Conservation (phyloP, 2,888 invertebrate genomes). For the Euzetes globulus region DNA sequence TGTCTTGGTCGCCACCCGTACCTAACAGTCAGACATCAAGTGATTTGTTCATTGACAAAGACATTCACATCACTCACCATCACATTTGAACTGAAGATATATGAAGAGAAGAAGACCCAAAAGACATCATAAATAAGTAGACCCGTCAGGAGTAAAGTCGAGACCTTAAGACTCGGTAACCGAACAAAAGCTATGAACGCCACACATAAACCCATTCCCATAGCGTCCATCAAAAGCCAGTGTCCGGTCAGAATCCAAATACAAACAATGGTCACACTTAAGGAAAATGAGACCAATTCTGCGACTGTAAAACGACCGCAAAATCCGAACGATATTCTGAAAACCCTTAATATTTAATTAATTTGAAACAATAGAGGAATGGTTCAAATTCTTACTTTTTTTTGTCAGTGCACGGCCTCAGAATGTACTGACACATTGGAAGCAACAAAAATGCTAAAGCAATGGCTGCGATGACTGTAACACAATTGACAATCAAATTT, state of each 20-base stretch:
- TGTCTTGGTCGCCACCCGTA: conserved; percentile 55
- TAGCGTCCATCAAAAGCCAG: conserved; percentile 97
- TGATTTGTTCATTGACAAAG: not conserved
- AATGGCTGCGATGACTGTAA: conserved; percentile 76
- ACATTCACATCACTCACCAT: conserved; percentile 68
- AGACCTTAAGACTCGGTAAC: conserved; percentile 89
- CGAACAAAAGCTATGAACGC: conserved; percentile 95
- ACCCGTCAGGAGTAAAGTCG: conserved; percentile 85
- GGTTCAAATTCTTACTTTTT: conserved; percentile 54
- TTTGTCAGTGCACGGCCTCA: conserved; percentile 72
- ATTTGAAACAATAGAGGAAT: conserved; percentile 8
- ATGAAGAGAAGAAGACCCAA: conserved; percentile 98
- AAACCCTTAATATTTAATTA: conserved; percentile 13
- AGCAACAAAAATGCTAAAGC: conserved; percentile 90
- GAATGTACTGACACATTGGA: conserved; percentile 94
- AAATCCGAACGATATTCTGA: conserved; percentile 71
- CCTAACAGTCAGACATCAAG: not conserved
- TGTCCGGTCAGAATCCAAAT: conserved; percentile 97
- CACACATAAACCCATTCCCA: conserved; percentile 97
- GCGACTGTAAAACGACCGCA: conserved; percentile 92
- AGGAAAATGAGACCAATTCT: conserved; percentile 82
- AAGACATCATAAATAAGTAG: conserved; percentile 74
- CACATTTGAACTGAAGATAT: conserved; percentile 95
- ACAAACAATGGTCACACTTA: conserved; percentile 87
- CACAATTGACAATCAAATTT: not conserved